Base-by-base conservation (phyloP, 2,888 invertebrate genomes). In the Scotopteryx bipunctaria region DNA sequence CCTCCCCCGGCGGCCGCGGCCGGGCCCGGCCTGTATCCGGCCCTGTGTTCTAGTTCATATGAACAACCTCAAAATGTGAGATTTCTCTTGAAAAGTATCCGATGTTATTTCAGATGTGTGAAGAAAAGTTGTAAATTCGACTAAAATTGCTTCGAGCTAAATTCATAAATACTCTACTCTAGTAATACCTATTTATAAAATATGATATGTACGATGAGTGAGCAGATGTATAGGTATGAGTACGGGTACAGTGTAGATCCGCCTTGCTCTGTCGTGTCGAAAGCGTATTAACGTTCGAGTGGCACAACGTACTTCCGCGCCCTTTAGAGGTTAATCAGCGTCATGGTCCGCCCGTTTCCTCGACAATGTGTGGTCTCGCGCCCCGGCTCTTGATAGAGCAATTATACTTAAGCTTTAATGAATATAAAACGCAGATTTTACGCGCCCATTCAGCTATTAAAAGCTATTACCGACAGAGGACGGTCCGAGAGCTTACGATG, bases 361-460 rank as follows among this genome's bases (percentile, higher is more conserved):
- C 14, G 17, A 31, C 36, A 14, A 16, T 16, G 46, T 15, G 42
- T 23, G 42, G 14, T 41, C 35, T 16, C 9, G 21, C 8, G 38
- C 23, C 33, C 17, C 1, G 48, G 23, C 6, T 35, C 48, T 9
- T 31, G 15, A 36, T 23, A 36, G 36, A 33, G 11, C 41, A 21
- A 32, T 45, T 42, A 42, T 37, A 42, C 33, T 43, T 33, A 23
- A 17, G 21, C 29, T 48, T 35, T 40, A 27, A 48, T 48, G 21
- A 38, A 48, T 43, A 50, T 50, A 50, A 43, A 50, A 43, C 43
- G 42, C 43, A 50, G 9, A 43, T 32, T 50, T 43, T 32, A 37
- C 14, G 42, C 14, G 5, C 21, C 32, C 53, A 36, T 41, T 41
- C 41, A 27, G 43, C 43, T 40, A 21, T 47, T 38, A 44, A 47